Conservation (phyloP, 2,797 vertebrate genomes). For the Fringilla coelebs region DNA sequence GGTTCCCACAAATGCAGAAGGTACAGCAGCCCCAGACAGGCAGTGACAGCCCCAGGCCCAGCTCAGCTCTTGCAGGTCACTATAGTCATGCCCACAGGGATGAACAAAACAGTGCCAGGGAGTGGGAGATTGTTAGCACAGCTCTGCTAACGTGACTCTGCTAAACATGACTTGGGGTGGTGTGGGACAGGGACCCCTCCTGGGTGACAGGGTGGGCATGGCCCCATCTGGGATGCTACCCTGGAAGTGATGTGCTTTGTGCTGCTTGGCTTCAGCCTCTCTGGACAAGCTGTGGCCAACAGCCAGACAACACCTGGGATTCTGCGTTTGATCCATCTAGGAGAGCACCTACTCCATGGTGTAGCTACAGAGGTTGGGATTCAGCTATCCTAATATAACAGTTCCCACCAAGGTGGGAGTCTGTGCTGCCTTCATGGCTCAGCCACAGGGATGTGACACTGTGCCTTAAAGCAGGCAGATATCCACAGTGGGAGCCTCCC, state of each 20-base stretch:
- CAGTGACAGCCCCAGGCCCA: background rate
- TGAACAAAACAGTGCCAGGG: background rate
- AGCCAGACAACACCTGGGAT: background rate
- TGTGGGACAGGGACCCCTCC: background rate
- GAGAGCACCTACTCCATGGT: background rate
- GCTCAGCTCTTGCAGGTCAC: background rate
- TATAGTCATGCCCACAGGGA: background rate
- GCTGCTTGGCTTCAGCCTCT: background rate
- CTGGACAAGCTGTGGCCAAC: background rate
- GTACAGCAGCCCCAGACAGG: background rate
- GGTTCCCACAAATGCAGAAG: background rate
- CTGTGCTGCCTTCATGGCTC: background rate
- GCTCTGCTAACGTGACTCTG: background rate
- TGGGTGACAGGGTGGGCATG: fast-evolving
- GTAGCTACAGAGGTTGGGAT: background rate
- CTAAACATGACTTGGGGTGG: background rate
- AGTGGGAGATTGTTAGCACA: background rate
- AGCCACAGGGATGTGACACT: fast-evolving
- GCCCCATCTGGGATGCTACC: background rate
- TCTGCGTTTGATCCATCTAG: background rate
- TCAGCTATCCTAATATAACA: background rate
- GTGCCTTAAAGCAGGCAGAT: background rate
- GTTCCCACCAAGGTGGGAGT: background rate
- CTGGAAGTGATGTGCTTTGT: fast-evolving
- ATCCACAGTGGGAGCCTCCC: background rate